Conservation (phyloP, 1,140 invertebrate genomes). For the Goniozus legneri region DNA sequence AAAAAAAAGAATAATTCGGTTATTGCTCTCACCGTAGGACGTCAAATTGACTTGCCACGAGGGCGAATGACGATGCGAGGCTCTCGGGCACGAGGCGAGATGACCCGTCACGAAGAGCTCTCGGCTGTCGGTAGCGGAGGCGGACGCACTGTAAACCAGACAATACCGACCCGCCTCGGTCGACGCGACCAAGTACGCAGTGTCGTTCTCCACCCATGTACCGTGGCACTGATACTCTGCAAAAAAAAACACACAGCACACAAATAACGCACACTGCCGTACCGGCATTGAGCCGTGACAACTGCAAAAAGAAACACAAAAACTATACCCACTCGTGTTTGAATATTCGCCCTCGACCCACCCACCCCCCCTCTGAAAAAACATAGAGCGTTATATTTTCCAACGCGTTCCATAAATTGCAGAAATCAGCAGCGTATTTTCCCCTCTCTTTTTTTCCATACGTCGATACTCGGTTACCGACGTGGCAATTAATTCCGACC, state of each 20-base stretch:
- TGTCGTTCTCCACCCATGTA: constrained; percentile 65
- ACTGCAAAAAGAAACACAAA: too few relatives aligned
- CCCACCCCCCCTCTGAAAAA: too few relatives aligned
- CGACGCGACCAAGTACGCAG: constrained; percentile 63
- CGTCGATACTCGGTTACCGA: too few relatives aligned
- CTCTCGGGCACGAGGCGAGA: constrained; percentile 48
- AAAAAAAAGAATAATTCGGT: neutral
- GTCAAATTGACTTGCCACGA: constrained; percentile 50
- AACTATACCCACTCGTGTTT: too few relatives aligned
- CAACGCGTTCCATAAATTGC: too few relatives aligned
- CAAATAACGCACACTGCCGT: too few relatives aligned
- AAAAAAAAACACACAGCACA: constrained; percentile 25
- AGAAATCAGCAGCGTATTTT: too few relatives aligned
- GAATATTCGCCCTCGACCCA: too few relatives aligned
- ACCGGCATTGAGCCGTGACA: too few relatives aligned
- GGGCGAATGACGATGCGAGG: constrained; percentile 40
- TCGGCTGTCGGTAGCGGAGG: constrained; percentile 30
- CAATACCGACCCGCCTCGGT: constrained; percentile 49
- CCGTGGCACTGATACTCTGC: constrained; percentile 67
- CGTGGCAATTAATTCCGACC: too few relatives aligned
- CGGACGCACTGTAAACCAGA: constrained; percentile 46
- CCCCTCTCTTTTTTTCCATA: too few relatives aligned
- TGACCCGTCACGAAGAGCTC: constrained; percentile 46
- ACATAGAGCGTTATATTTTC: too few relatives aligned
- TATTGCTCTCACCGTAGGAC: constrained; percentile 40